Evolutionary conservation across 2,113 vertebrate genomes (phyloP), one percentile per base, ranked within the genome.

Genomic region (Atlantisia rogersi): DNA sequence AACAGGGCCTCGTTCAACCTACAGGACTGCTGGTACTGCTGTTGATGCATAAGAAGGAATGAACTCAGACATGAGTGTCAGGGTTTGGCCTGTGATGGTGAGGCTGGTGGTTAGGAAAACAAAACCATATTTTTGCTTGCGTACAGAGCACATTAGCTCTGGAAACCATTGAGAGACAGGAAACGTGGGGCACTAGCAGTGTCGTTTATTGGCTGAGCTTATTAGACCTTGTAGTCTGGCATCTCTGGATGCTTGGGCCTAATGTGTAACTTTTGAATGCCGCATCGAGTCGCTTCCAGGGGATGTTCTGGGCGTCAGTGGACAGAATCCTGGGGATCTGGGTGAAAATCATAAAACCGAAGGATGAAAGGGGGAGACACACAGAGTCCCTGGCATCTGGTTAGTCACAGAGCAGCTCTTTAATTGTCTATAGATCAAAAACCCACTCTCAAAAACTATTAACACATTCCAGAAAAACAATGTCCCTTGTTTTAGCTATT

Each of bases 401-500:
- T 80, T 88, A 79, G 50, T 64, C 4, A 76, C 58, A 64, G 29
- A 88, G 56, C 19, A 86, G 22, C 35, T 91, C 31, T 91, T 90
- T 74, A 84, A 84, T 71, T 94, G 80, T 92, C 42, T 88, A 2
- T 52, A 88, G 26, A 75, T 2, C 12, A 95, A 89, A 90, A 31
- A 46, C 4, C 12, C 37, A 39, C 32, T 68, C 42, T 89, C 50
- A 32, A 37, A 95, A 90, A 79, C 32, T 75, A 80, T 63, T 84
- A 87, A 67, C 52, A 62, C 37, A 67, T 92, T 94, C 82, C 87
- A 94, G 37, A 16, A 82, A 91, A 90, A 93, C 81, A 87, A 90
- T 82, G 18, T 40, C 59, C 19, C 55, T 95, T 3, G 1, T 87
- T 94, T 95, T 59, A 85, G 70, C 67, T 92, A 48, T 79, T 93